Conservation (phyloP, 1,140 invertebrate genomes). For the Lepidurus arcticus region DNA sequence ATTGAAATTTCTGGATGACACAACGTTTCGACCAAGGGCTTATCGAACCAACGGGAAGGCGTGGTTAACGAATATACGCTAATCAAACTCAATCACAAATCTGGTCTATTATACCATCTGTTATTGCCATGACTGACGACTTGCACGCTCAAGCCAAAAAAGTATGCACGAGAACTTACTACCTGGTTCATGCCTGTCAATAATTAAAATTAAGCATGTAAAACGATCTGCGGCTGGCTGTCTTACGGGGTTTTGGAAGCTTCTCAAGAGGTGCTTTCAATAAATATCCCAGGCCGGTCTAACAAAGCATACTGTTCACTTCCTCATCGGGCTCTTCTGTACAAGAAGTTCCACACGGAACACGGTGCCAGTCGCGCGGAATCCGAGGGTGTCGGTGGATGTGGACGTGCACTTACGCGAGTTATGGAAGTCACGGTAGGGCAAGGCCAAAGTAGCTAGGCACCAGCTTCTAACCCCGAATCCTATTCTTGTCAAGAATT, state of each 20-base stretch:
- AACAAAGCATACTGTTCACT: background rate
- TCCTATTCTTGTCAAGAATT: background rate
- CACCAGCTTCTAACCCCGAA: background rate
- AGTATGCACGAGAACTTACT: too few species aligned
- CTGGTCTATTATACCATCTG: too few species aligned
- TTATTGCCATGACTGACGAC: too few species aligned
- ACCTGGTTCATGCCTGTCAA: too few species aligned
- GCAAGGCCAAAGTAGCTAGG: background rate
- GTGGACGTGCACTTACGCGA: background rate
- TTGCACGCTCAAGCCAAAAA: too few species aligned
- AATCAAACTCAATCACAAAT: too few species aligned
- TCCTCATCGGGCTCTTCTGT: background rate
- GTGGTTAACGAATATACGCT: too few species aligned
- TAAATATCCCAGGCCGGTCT: background rate
- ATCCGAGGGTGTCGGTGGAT: constrained; percentile 13
- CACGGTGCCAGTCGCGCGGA: constrained; percentile 10
- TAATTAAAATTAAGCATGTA: too few species aligned
- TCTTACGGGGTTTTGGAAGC: background rate
- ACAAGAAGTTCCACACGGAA: constrained; percentile 8
- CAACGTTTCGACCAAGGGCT: too few species aligned
- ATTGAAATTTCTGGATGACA: too few species aligned
- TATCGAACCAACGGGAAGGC: too few species aligned
- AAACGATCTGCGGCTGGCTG: too few species aligned
- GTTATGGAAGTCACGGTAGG: constrained; percentile 18
- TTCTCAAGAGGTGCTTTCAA: background rate